phyloP scores from a whole-genome alignment of 2,888 invertebrate genomes.

The Sisyra terminalis region DNA sequence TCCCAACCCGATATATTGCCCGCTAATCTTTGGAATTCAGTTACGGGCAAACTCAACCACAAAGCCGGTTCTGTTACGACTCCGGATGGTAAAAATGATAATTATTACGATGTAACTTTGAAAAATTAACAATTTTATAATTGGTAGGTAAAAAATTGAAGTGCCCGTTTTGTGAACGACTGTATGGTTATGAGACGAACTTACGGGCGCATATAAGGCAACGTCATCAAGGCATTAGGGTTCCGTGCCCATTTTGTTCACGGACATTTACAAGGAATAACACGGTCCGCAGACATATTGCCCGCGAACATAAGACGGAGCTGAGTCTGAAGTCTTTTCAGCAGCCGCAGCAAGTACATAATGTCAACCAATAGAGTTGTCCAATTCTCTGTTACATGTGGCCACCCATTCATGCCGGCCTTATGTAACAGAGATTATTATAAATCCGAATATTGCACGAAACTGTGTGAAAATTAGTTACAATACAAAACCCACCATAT shows the following conservation, averaged over 20 bases:
- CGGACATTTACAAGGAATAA: constrained; percentile 86
- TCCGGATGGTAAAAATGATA: constrained; percentile 70
- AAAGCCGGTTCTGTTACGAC: constrained; percentile 71
- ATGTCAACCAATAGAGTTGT: constrained; percentile 9
- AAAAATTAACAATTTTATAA: constrained; percentile 10
- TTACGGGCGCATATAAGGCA: constrained; percentile 81
- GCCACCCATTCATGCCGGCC: constrained; percentile 6
- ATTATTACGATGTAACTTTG: constrained; percentile 1
- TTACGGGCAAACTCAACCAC: constrained; percentile 29
- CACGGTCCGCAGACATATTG: constrained; percentile 79
- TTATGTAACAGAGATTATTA: constrained; percentile 3
- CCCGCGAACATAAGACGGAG: constrained; percentile 72
- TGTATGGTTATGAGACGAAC: constrained; percentile 87
- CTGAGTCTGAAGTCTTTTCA: constrained; percentile 47
- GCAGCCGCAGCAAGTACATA: constrained; percentile 36
- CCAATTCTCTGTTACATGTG: constrained; percentile 9
- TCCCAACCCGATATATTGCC: constrained; percentile 31
- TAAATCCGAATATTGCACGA: background rate
- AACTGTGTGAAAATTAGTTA: background rate
- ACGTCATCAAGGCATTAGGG: constrained; percentile 81
- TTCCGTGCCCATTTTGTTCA: constrained; percentile 80
- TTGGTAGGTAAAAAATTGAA: constrained; percentile 75
- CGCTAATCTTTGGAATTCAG: constrained; percentile 36
- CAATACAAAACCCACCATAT: background rate
- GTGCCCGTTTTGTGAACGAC: constrained; percentile 82